phyloP scores from a whole-genome alignment of 2,888 invertebrate species.

The Oligia fasciuncula region DNA sequence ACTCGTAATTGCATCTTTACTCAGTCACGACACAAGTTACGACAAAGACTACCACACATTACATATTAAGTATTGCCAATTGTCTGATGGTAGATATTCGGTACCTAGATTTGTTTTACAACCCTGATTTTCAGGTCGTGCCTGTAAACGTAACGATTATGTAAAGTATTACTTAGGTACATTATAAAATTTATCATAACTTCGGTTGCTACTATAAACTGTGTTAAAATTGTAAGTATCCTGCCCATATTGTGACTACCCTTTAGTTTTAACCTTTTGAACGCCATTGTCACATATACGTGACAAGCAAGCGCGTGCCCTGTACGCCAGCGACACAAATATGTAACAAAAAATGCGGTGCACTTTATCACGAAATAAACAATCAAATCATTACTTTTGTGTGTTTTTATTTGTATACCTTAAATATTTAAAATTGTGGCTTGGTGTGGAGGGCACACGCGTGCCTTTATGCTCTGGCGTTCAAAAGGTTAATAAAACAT shows the following conservation, averaged over 20 bases:
- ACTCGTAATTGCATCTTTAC: background rate
- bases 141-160: constrained; percentile 17
- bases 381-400: no score
- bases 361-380: no score
- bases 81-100: constrained; percentile 18
- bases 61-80: background rate
- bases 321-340: no score
- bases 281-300: no score
- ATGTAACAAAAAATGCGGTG: no score
- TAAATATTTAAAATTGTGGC: no score
- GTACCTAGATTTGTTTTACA: constrained; percentile 25
- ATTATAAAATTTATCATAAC: constrained; percentile 43
- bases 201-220: constrained; percentile 18
- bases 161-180: constrained; percentile 2
- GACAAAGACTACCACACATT: background rate
- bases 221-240: constrained; percentile 44
- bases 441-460: no score
- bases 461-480: no score
- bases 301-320: no score
- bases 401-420: no score
- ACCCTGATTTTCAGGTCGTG: constrained; percentile 32
- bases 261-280: constrained; percentile 13
- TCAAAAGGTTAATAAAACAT: constrained; percentile 22
- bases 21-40: background rate
- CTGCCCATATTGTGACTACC: constrained; percentile 13